Evolutionary conservation across 1,140 invertebrate genomes (phyloP), one percentile per base, ranked within the genome.

Genomic region (Penaeus japonicus): DNA sequence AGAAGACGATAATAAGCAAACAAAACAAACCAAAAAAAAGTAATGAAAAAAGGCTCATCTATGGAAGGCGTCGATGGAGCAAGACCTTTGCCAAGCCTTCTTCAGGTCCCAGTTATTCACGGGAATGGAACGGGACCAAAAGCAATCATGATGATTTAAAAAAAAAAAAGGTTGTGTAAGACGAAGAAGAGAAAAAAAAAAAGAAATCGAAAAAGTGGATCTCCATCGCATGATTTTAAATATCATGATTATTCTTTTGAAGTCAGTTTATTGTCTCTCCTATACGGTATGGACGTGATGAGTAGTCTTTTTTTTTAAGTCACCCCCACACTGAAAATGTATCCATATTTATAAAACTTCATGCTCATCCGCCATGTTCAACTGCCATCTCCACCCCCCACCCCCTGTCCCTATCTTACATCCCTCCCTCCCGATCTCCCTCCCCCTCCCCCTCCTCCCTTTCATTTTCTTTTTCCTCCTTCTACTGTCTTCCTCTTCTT

Each of bases 31-130:
- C n/a, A n/a, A n/a, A n/a, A n/a, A n/a, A 39, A 39, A 39, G 12
- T 39, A 39, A 39, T 53, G 53, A 59, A 86, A 78, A 77, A 30
- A 84, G 87, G 83, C 87, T 88, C 87, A 84, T 24, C 87, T 88
- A 39, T 88, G 65, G 87, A 82, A 84, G 87, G 87, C 59, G 30
- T 17, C 70, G n/a, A 35, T 57, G 81, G 30, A 24, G 32, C 35
- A 59, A 54, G 39, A 59, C 32, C 54, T 47, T 4, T 7, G 47
- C 47, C 15, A 1, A 15, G 0, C 5, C 10, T 4, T 1, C 0
- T 4, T 39, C 10, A 1, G 10, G 47, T 47, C 47, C 47, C 47
- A 12, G 47, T 47, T 12, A 47, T 47, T 47, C 47, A 12, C 10
- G 47, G 47, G 47, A 47, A 12, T 47, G 7, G 47, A 47, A 47